These are phyloP conservation scores for Synergus japonicus DNA, from an alignment of 2,888 invertebrate species.

Conservation along the genomic window DNA sequence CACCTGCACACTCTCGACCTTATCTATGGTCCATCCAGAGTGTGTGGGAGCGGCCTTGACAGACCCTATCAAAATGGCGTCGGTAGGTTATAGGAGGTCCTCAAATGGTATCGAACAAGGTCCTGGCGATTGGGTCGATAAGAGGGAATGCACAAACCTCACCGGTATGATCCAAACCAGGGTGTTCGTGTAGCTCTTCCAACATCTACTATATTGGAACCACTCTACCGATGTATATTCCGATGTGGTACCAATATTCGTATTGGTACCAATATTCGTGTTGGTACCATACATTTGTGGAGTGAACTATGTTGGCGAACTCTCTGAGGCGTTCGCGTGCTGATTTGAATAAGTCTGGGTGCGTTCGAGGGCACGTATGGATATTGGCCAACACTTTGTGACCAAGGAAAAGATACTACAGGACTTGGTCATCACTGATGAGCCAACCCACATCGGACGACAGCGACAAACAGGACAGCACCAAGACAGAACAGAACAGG, in stretches of 20 bases:
- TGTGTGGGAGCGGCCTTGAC: constrained; percentile 70
- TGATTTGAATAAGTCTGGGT: constrained; percentile 27
- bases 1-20: constrained; percentile 48
- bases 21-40: constrained; percentile 44
- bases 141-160: constrained; percentile 51
- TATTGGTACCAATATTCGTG: not conserved
- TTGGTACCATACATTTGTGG: not conserved
- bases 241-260: constrained; percentile 19
- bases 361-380: not conserved
- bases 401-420: constrained; percentile 64
- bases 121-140: constrained; percentile 62
- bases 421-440: constrained; percentile 71
- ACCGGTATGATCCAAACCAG: constrained; percentile 9
- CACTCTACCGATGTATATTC: not conserved
- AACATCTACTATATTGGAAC: not conserved
- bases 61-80: constrained; percentile 69
- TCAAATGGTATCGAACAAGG: constrained; percentile 73
- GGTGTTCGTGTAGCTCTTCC: not conserved
- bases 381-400: constrained; percentile 27
- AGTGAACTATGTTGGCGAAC: constrained; percentile 1
- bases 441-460: constrained; percentile 74
- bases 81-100: constrained; percentile 73
- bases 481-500: constrained; percentile 67
- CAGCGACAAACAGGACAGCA: constrained; percentile 70
- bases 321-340: constrained; percentile 26